Evolutionary conservation across 2,888 invertebrate genomes (phyloP).

Genomic region (Coenonympha arcania): DNA sequence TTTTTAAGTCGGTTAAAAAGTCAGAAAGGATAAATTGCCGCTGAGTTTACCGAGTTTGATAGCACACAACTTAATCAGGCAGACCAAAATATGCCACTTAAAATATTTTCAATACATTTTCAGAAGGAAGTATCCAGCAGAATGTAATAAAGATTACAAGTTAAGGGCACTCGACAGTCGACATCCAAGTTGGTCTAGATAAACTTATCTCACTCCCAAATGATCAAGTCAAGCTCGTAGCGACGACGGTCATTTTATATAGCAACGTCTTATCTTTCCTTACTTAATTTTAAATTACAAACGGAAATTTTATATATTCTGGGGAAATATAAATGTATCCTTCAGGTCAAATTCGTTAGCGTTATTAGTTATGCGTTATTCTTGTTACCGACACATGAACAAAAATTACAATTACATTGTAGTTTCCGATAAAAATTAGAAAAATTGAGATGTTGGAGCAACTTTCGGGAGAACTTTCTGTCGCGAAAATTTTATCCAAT

Average conservation of each 20-base stretch:
- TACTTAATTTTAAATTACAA: not conserved
- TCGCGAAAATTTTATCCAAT: too few species aligned
- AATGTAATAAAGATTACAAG: not conserved
- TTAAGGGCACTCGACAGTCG: not conserved
- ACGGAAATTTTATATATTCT: not conserved
- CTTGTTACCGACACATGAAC: too few species aligned
- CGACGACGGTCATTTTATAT: not conserved
- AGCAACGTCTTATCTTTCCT: not conserved
- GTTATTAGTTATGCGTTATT: too few species aligned
- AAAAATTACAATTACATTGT: too few species aligned
- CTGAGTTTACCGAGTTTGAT: too few species aligned
- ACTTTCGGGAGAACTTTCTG: too few species aligned
- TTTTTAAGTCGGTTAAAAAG: too few species aligned
- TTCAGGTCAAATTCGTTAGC: too few species aligned
- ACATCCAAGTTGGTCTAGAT: not conserved
- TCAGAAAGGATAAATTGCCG: too few species aligned
- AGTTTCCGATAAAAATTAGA: too few species aligned
- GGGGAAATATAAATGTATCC: too few species aligned
- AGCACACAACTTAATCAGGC: not conserved
- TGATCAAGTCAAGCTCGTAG: not conserved
- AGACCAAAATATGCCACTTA: not conserved
- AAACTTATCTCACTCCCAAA: slow-evolving; percentile 2
- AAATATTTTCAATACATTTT: not conserved
- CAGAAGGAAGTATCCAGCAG: not conserved
- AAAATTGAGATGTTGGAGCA: too few species aligned